These are phyloP conservation scores for Ricordea florida DNA, from an alignment of 92 coral and sea anemone species.

Conservation along the genomic window DNA sequence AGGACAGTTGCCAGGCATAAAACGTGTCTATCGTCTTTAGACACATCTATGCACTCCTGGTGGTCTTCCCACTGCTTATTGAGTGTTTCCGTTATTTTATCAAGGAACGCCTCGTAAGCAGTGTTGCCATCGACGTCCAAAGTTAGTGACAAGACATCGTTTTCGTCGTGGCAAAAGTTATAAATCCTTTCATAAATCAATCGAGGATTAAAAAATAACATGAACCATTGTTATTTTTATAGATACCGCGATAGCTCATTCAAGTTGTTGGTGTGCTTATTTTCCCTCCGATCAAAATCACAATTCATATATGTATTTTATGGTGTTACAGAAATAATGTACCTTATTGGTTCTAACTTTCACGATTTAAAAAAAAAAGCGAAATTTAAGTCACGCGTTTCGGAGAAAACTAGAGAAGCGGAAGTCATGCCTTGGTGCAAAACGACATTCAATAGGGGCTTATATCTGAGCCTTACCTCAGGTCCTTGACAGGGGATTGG, in stretches of 20 bases:
- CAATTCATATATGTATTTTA: neutral
- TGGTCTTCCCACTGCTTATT: neutral
- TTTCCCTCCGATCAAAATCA: neutral
- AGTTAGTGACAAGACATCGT: neutral
- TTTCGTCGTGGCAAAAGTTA: neutral
- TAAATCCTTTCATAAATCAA: neutral
- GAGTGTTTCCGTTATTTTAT: neutral
- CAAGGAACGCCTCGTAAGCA: neutral
- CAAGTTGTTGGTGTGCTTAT: neutral
- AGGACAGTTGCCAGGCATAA: constrained; percentile 1
- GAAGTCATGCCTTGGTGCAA: no score
- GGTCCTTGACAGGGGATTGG: constrained; percentile 20
- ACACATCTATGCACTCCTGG: neutral
- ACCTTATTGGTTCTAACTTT: neutral
- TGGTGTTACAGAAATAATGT: neutral
- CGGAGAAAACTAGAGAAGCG: neutral
- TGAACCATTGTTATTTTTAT: neutral
- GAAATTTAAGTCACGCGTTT: neutral
- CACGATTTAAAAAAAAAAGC: neutral
- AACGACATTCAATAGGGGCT: neutral
- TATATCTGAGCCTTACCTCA: neutral
- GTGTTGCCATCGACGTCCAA: neutral
- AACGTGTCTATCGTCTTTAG: constrained; percentile 18
- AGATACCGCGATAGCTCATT: neutral
- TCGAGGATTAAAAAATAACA: neutral